Base-by-base conservation (phyloP, 2,888 invertebrate genomes). In the Spatulosminthurus flaviceps region DNA sequence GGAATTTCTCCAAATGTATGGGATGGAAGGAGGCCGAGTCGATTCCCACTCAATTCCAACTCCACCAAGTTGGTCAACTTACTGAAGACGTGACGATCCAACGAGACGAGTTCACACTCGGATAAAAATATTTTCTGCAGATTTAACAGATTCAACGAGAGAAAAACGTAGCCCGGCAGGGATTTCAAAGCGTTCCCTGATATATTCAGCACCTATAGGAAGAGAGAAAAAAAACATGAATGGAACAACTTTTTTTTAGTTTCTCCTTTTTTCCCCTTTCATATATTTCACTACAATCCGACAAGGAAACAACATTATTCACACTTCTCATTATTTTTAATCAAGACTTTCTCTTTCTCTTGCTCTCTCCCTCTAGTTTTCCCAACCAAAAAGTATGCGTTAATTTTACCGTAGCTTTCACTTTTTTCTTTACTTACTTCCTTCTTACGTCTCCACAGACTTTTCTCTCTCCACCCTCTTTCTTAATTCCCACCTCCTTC, bases 31-130 rank as follows among this genome's bases (percentile, higher is more conserved):
- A 89, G 88, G 34, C 88, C 87, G 42, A 95, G 88, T 75, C 90
- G 89, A 87, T 95, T 95, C 85, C 92, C 90, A 83, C 94, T 93
- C 81, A 95, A 89, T 87, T 95, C 94, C 82, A 95, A 88, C 87
- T 95, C 94, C 2, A 95, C 93, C 67, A 95, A 89, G 87, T 95
- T 95, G 81, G 92, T 93, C 42, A 95, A 90, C 85, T 92, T 92
- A 84, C 92, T 90, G 88, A 95, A 94, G 1, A 94, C 92, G 87
- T 91, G 91, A 78, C 91, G 90, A 84, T 93, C 92, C 83, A 95
- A 90, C 0, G 89, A 88, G 85, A 92, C 91, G 81, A 95, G 88
- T 71, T 90, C 90, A 87, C 95, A 95, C 80, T 91, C 90, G 42
- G 92, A 90, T 85, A 95, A 89, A 87, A 92, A 93, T 34, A 95